A percentile compares a stretch with the other conserved stretches of the same genome.
These are phyloP conservation scores for Bursaphelenchus mucronatus DNA, from an alignment of 1,140 invertebrate species.

Conservation along the genomic window DNA sequence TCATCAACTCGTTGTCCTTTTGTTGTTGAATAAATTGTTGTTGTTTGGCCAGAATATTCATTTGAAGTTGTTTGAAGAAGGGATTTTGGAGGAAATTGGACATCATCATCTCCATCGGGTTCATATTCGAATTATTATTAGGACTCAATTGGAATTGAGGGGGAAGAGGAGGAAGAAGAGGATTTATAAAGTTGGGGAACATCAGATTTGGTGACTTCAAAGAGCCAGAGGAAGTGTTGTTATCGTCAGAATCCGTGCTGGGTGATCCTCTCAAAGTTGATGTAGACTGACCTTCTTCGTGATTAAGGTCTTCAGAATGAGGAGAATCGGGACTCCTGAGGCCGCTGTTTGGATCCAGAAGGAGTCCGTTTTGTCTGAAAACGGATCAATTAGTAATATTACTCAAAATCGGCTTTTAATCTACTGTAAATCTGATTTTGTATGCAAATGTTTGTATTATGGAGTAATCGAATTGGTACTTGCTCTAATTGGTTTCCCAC, in stretches of 20 bases:
- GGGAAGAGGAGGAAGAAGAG: conserved; percentile 17
- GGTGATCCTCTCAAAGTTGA: conserved; percentile 21
- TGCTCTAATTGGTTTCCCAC: too few species aligned
- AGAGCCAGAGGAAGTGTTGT: conserved; percentile 6
- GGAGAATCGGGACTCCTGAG: conserved; percentile 5
- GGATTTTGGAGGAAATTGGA: conserved; percentile 14
- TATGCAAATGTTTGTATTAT: too few species aligned
- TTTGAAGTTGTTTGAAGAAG: conserved; percentile 18
- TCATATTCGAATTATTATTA: conserved; percentile 2
- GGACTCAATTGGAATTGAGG: conserved; percentile 14
- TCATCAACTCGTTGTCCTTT: not conserved
- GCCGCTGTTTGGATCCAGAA: not conserved
- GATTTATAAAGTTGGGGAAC: not conserved
- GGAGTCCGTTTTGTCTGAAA: too few species aligned
- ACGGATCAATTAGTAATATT: too few species aligned
- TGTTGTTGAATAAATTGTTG: conserved; percentile 19
- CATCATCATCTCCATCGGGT: conserved; percentile 19
- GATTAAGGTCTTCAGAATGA: conserved; percentile 13
- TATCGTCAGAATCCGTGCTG: conserved; percentile 26
- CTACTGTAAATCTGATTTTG: too few species aligned
- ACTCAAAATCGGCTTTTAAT: too few species aligned
- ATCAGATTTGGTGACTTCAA: conserved; percentile 7
- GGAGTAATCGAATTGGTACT: too few species aligned
- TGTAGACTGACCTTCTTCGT: conserved; percentile 20
- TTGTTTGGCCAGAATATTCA: conserved; percentile 11